These are phyloP conservation scores for Mimas tiliae DNA, from an alignment of 2,888 invertebrate genomes.

Conservation along the genomic window DNA sequence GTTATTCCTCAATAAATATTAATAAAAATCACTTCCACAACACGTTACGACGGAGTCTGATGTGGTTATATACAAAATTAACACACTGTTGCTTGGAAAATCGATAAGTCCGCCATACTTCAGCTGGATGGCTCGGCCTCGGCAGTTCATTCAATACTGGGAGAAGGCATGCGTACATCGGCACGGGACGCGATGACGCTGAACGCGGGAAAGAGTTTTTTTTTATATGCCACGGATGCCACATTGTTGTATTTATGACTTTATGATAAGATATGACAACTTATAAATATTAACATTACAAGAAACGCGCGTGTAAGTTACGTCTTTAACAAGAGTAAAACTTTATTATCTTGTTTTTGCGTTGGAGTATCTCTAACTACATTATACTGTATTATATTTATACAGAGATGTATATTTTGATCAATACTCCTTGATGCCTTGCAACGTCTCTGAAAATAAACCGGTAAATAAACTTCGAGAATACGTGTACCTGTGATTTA, in stretches of 20 bases:
- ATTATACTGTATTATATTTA: too few species aligned
- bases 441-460: too few species aligned
- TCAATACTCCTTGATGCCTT: too few species aligned
- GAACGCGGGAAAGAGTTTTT: slow-evolving; percentile 74
- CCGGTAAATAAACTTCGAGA: too few species aligned
- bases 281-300: slow-evolving; percentile 14
- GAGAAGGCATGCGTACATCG: slow-evolving; percentile 70
- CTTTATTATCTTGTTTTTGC: background rate
- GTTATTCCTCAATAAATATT: slow-evolving; percentile 22
- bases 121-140: slow-evolving; percentile 55
- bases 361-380: background rate
- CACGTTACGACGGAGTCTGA: slow-evolving; percentile 54
- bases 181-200: slow-evolving; percentile 48
- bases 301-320: background rate
- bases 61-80: slow-evolving; percentile 58
- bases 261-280: slow-evolving; percentile 14
- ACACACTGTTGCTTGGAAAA: slow-evolving; percentile 68
- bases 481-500: too few species aligned
- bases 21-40: slow-evolving; percentile 60
- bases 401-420: too few species aligned
- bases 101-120: slow-evolving; percentile 70
- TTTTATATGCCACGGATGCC: slow-evolving; percentile 40
- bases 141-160: slow-evolving; percentile 74
- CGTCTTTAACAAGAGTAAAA: too few species aligned
- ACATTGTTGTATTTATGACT: background rate